phyloP scores from a whole-genome alignment of 2,113 vertebrate genomes.

The Tenebrosternarchus preto region DNA sequence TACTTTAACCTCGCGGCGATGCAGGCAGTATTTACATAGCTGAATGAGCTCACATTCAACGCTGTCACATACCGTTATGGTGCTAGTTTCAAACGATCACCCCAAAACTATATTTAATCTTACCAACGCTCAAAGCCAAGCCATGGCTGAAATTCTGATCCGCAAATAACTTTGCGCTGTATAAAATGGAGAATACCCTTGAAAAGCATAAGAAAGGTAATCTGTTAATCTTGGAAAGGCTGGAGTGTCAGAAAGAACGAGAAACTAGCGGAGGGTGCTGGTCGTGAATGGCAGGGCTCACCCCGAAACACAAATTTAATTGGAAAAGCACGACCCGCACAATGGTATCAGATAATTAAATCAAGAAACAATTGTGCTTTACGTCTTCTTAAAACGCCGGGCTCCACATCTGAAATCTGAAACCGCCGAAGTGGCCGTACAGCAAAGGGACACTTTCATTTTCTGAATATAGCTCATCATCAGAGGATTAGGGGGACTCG shows the following conservation, averaged over 20 bases:
- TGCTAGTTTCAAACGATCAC: not conserved
- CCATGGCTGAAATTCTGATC: slow-evolving; percentile 23
- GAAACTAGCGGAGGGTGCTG: slow-evolving; percentile 35
- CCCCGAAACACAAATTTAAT: slow-evolving; percentile 59
- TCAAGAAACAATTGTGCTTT: slow-evolving; percentile 70
- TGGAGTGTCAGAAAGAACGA: slow-evolving; percentile 38
- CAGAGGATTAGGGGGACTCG: slow-evolving; percentile 53
- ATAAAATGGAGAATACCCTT: slow-evolving; percentile 21
- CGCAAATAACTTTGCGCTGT: slow-evolving; percentile 19
- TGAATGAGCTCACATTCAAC: slow-evolving; percentile 17
- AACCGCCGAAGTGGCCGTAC: slow-evolving; percentile 41
- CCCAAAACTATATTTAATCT: not conserved
- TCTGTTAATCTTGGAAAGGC: slow-evolving; percentile 55
- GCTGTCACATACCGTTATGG: not conserved
- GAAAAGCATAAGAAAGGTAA: slow-evolving; percentile 41
- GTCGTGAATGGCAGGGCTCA: slow-evolving; percentile 54
- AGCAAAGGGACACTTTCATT: slow-evolving; percentile 58
- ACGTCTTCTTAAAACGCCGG: slow-evolving; percentile 62
- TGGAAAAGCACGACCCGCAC: slow-evolving; percentile 61
- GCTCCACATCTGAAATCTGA: slow-evolving; percentile 54
- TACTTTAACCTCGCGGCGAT: slow-evolving; percentile 45
- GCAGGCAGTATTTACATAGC: slow-evolving; percentile 44
- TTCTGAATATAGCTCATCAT: slow-evolving; percentile 55
- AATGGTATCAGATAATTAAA: slow-evolving; percentile 81
- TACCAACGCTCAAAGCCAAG: slow-evolving; percentile 23